Percentiles rank a stretch among this genome's conserved stretches.
phyloP scores from a whole-genome alignment of 2,797 vertebrate species.

The Chloroceryle amazona region DNA sequence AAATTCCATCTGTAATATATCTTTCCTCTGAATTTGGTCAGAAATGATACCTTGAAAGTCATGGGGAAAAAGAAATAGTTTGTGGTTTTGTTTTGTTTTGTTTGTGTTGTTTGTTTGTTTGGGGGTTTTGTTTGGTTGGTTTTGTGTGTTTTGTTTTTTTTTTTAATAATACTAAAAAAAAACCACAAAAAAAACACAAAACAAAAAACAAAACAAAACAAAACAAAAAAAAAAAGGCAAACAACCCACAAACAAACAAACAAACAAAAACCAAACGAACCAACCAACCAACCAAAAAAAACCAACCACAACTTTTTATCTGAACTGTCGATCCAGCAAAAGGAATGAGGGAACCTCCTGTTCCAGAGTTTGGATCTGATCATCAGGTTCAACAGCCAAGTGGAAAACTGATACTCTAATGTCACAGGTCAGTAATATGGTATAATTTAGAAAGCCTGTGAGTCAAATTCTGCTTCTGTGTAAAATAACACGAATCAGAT shows the following conservation, averaged over 20 bases:
- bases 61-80: not conserved
- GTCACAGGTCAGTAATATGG: not conserved
- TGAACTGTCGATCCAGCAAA: not conserved
- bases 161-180: too few species aligned
- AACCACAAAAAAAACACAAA: too few species aligned
- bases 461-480: not conserved
- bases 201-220: too few species aligned
- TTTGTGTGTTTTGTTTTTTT: too few species aligned
- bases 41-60: rapidly evolving
- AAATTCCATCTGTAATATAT: not conserved
- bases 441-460: not conserved
- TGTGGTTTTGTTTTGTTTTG: too few species aligned
- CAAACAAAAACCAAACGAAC: too few species aligned
- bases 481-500: not conserved
- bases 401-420: not conserved
- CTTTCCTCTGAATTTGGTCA: not conserved
- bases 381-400: not conserved
- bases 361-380: not conserved
- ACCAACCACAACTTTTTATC: too few species aligned
- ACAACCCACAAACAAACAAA: too few species aligned
- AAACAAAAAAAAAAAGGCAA: too few species aligned
- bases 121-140: too few species aligned
- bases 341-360: not conserved
- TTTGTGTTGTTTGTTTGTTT: too few species aligned
- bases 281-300: too few species aligned